A percentile compares a stretch with the other conserved stretches of the same genome.
These are phyloP conservation scores for Chinchilla lanigera DNA, from an alignment of 2,113 vertebrate species.

Conservation along the genomic window DNA sequence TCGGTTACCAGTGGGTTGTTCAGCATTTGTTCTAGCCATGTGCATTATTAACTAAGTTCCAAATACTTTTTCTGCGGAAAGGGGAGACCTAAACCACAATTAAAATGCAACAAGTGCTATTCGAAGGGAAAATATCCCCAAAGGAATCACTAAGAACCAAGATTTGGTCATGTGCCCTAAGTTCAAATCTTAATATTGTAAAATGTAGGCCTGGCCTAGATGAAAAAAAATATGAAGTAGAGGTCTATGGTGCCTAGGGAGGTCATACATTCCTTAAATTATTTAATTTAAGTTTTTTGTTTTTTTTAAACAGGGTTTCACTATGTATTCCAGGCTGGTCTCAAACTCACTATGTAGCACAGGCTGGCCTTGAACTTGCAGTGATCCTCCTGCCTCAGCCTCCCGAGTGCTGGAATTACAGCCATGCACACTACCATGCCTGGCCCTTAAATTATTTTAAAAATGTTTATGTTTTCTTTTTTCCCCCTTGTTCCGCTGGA, in stretches of 20 bases:
- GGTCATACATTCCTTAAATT: background rate
- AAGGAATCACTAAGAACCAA: background rate
- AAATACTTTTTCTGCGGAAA: conserved; percentile 36
- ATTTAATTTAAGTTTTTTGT: background rate
- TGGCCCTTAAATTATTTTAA: background rate
- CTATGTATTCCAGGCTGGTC: background rate
- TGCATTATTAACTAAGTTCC: background rate
- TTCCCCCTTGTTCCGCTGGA: background rate
- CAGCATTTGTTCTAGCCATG: background rate
- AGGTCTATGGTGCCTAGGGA: background rate
- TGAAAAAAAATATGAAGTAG: background rate
- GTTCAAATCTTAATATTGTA: background rate
- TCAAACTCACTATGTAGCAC: background rate
- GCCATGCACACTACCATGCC: background rate
- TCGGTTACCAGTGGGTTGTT: background rate
- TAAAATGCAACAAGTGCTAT: background rate
- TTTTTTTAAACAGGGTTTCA: background rate
- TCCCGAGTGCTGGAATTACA: background rate
- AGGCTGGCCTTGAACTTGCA: background rate
- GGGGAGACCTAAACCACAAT: background rate
- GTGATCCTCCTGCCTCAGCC: background rate
- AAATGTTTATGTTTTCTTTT: background rate
- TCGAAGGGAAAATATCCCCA: background rate
- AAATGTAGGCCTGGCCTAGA: background rate
- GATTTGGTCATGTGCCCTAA: background rate